phyloP scores from a whole-genome alignment of 2,113 vertebrate species.

The Climacteris rufus region DNA sequence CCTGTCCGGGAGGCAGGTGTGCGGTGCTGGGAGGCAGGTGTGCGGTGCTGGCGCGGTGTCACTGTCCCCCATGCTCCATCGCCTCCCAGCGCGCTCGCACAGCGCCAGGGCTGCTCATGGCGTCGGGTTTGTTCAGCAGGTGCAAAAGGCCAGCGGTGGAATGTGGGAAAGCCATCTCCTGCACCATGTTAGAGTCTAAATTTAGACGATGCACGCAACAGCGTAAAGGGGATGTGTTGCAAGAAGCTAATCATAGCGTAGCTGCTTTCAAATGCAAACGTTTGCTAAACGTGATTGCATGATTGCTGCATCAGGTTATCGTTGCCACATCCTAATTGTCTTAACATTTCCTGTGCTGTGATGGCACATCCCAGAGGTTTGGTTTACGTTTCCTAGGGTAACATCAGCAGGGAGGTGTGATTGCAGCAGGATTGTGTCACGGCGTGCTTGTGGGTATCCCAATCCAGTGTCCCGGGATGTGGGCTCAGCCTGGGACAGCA shows the following conservation, averaged over 20 bases:
- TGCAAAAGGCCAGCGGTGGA: not conserved
- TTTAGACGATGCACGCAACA: not conserved
- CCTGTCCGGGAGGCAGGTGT: fast-evolving
- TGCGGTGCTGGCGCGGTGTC: fast-evolving
- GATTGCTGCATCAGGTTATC: not conserved
- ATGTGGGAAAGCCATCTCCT: not conserved
- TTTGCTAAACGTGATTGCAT: not conserved
- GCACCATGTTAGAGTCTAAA: not conserved
- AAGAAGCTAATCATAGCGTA: not conserved
- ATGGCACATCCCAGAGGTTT: not conserved
- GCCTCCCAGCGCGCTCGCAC: fast-evolving
- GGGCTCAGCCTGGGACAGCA: not conserved
- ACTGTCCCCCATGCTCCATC: fast-evolving
- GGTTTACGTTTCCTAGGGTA: not conserved
- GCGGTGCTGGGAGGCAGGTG: fast-evolving
- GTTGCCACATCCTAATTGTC: not conserved
- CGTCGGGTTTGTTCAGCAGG: fast-evolving
- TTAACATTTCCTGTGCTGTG: slow-evolving; percentile 2
- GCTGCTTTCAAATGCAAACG: not conserved
- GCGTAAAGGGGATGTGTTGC: not conserved
- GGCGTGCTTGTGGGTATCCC: not conserved
- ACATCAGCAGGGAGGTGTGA: not conserved
- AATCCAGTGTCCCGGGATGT: fast-evolving
- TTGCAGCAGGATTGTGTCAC: not conserved
- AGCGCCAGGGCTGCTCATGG: fast-evolving